These are phyloP conservation scores for Eriocheir sinensis DNA, from an alignment of 1,140 invertebrate genomes.

Conservation along the genomic window DNA sequence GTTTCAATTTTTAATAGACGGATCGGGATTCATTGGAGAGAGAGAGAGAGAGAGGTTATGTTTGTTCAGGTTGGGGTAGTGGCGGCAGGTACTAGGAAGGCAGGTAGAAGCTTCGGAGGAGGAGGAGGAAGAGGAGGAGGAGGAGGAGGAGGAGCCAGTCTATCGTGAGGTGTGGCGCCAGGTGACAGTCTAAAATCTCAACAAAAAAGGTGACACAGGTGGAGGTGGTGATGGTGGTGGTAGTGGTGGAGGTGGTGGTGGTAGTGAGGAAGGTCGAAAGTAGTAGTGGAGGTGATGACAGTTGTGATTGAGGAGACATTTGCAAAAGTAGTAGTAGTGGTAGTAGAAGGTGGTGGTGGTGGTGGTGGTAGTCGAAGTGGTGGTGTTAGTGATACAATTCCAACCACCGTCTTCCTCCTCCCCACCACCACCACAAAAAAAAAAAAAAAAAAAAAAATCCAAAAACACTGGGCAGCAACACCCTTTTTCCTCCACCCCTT, in stretches of 20 bases:
- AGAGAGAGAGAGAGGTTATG: too few species aligned
- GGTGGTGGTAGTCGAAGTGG: neutral
- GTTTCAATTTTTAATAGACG: too few species aligned
- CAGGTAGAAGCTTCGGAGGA: neutral
- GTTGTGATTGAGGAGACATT: neutral
- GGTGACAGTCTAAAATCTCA: neutral
- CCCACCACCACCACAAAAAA: too few species aligned
- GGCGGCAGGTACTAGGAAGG: too few species aligned
- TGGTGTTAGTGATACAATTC: neutral
- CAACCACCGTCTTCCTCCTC: too few species aligned
- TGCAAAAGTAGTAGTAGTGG: neutral
- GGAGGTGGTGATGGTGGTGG: neutral
- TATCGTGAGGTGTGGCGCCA: neutral
- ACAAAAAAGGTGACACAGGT: neutral
- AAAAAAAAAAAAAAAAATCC: too few species aligned
- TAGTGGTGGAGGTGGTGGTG: neutral
- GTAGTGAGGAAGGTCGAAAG: neutral
- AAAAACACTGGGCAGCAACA: too few species aligned
- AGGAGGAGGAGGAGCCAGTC: neutral
- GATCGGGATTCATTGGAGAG: too few species aligned
- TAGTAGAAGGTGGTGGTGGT: neutral
- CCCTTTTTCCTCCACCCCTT: too few species aligned
- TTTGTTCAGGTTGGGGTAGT: too few species aligned
- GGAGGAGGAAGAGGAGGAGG: neutral
- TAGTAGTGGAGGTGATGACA: neutral